phyloP scores from a whole-genome alignment of 2,797 vertebrate species.

The Manis javanica region DNA sequence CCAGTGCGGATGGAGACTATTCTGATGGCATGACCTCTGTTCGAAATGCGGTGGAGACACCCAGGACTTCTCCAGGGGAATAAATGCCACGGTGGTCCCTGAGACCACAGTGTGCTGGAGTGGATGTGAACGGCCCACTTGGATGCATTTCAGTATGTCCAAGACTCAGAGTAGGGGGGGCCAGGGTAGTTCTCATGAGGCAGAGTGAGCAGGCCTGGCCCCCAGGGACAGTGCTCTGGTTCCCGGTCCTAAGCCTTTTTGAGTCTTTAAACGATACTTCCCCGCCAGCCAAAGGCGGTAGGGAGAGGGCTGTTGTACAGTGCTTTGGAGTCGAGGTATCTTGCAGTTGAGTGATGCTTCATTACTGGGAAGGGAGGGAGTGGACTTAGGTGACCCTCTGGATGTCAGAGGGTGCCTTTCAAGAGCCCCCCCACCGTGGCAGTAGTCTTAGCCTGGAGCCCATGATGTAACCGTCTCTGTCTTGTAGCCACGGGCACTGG shows the following conservation, averaged over 20 bases:
- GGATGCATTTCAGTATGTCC: background rate
- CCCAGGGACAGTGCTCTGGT: background rate
- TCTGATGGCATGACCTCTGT: background rate
- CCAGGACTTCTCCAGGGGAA: background rate
- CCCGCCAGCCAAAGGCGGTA: accelerated
- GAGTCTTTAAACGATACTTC: background rate
- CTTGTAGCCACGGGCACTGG: background rate
- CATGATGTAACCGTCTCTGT: background rate
- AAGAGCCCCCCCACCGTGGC: background rate
- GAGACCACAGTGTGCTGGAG: conserved; percentile 18
- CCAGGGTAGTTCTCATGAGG: conserved; percentile 31
- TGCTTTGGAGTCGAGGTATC: conserved; percentile 81
- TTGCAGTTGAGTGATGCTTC: conserved; percentile 72
- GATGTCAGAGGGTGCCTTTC: background rate
- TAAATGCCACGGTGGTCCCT: background rate
- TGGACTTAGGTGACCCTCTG: background rate
- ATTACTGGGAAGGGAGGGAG: background rate
- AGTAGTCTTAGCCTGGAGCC: background rate
- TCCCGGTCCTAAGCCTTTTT: background rate
- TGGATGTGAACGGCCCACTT: background rate
- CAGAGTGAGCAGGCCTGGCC: background rate
- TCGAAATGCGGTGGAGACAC: background rate
- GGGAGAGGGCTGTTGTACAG: conserved; percentile 49
- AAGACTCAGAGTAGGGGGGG: background rate
- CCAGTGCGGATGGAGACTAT: background rate